These are phyloP conservation scores for Poecilobothrus nobilitatus DNA, from an alignment of 2,888 invertebrate species.

Conservation along the genomic window DNA sequence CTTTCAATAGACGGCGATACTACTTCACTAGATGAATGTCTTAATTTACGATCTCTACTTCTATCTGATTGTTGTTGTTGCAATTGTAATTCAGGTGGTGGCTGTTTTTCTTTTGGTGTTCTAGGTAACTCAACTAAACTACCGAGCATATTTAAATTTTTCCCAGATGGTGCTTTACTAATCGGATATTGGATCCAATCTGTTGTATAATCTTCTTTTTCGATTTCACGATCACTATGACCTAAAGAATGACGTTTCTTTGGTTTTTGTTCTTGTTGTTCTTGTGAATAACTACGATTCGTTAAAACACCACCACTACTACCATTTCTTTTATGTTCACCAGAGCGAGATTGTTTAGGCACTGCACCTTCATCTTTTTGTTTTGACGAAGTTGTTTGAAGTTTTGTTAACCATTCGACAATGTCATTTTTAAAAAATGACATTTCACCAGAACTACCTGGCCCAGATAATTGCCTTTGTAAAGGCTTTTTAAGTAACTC, in stretches of 20 bases:
- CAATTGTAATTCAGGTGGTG: constrained; percentile 17
- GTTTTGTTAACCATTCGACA: constrained; percentile 42
- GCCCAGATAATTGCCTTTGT: constrained; percentile 42
- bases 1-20: constrained; percentile 36
- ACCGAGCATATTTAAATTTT: constrained; percentile 27
- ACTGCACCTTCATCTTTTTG: constrained; percentile 26
- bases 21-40: constrained; percentile 42
- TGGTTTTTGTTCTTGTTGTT: constrained; percentile 34
- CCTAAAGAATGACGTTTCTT: constrained; percentile 43
- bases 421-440: constrained; percentile 42
- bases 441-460: constrained; percentile 33
- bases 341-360: constrained; percentile 28
- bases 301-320: constrained; percentile 34
- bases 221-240: constrained; percentile 35
- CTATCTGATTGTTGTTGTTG: constrained; percentile 21
- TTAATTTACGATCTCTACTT: constrained; percentile 36
- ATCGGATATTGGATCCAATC: constrained; percentile 44
- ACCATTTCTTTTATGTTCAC: constrained; percentile 39
- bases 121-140: constrained; percentile 29
- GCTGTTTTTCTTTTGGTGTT: constrained; percentile 21
- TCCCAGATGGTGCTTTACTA: constrained; percentile 38
- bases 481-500: constrained; percentile 42
- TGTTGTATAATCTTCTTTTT: constrained; percentile 31
- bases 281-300: constrained; percentile 39
- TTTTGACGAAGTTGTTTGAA: constrained; percentile 32